Evolutionary conservation across 1,140 invertebrate species (phyloP).

Genomic region (Heliothis virescens): DNA sequence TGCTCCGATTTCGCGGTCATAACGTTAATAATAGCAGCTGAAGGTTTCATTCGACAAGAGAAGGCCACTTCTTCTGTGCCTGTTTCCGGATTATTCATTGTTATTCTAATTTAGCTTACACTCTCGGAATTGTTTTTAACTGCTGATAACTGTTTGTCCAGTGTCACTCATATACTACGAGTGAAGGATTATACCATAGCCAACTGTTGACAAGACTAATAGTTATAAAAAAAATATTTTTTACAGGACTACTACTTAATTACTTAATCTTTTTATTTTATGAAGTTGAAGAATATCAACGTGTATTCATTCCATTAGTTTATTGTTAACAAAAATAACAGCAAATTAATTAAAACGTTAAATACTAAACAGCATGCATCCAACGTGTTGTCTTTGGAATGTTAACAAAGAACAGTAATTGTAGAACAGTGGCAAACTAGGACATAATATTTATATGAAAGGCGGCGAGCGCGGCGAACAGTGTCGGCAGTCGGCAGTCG

Average conservation of each 20-base stretch:
- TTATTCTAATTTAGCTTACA: slow-evolving; percentile 49
- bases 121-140: slow-evolving; percentile 16
- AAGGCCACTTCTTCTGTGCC: slow-evolving; percentile 71
- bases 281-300: no score
- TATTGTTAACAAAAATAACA: no score
- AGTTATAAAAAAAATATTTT: no score
- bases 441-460: slow-evolving; percentile 75
- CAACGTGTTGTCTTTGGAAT: slow-evolving; percentile 20
- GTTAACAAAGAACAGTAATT: slow-evolving; percentile 50
- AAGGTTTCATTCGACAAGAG: slow-evolving; percentile 77
- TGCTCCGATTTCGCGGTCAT: slow-evolving; percentile 81
- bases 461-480: slow-evolving; percentile 70
- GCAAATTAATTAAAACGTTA: no score
- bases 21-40: slow-evolving; percentile 79
- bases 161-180: slow-evolving; percentile 2
- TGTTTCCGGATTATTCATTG: slow-evolving; percentile 73
- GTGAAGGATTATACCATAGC: neutral
- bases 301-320: no score
- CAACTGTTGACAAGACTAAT: neutral
- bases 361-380: neutral
- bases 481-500: slow-evolving; percentile 62
- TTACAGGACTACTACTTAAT: no score
- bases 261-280: no score
- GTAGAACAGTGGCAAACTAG: slow-evolving; percentile 66
- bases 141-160: neutral